Conservation (phyloP, 2,888 invertebrate genomes). For the Standfussiana lucernea region DNA sequence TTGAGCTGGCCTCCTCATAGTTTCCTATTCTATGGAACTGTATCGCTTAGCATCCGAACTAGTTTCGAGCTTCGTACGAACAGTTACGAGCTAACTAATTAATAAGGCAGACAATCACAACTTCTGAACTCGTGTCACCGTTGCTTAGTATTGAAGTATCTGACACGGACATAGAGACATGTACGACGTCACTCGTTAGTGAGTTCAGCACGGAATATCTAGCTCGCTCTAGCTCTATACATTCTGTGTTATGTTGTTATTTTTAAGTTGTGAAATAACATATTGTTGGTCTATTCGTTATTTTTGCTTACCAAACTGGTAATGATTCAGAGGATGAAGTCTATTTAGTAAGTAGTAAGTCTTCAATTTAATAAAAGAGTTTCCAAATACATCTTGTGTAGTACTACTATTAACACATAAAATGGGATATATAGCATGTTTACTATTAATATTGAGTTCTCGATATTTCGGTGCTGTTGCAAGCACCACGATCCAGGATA, state of each 20-base stretch:
- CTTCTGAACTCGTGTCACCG: constrained; percentile 38
- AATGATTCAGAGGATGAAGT: neutral
- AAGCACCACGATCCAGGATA: too few species aligned
- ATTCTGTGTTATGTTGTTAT: neutral
- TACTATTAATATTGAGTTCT: too few species aligned
- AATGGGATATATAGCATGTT: too few species aligned
- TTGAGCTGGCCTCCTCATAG: neutral
- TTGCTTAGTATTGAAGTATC: constrained; percentile 23
- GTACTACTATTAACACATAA: too few species aligned
- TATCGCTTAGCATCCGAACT: constrained; percentile 18
- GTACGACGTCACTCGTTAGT: neutral
- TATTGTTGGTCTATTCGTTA: neutral
- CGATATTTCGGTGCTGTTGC: too few species aligned
- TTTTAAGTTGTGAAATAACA: neutral
- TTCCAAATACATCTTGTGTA: too few species aligned
- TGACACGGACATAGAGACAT: neutral
- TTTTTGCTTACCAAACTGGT: neutral
- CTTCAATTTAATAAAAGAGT: neutral
- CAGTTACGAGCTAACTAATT: constrained; percentile 40
- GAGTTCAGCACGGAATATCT: neutral
- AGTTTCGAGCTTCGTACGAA: constrained; percentile 27
- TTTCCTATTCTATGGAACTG: neutral
- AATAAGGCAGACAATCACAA: constrained; percentile 47
- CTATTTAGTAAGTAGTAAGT: neutral
- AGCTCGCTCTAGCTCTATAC: neutral